Percentiles rank a stretch among this genome's conserved stretches.
Conservation (phyloP, 2,113 vertebrate genomes). For the Mus pahari region DNA sequence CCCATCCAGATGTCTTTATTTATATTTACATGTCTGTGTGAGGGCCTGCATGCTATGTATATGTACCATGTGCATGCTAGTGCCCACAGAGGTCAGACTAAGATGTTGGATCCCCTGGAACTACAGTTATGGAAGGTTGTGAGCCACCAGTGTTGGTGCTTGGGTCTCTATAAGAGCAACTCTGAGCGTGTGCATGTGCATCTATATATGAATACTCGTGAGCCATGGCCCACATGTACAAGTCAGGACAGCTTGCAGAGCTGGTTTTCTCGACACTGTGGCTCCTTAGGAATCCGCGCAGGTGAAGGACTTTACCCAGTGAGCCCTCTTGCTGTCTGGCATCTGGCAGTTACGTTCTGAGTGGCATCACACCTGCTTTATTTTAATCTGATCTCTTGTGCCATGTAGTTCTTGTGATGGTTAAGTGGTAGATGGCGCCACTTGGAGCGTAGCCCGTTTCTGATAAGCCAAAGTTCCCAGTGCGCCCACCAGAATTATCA, state of each 20-base stretch:
- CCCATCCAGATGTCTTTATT: background rate
- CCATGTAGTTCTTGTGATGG: slow-evolving; percentile 1
- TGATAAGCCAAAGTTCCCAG: slow-evolving; percentile 51
- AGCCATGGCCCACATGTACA: background rate
- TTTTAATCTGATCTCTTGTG: background rate
- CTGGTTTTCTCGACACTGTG: background rate
- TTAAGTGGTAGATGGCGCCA: slow-evolving; percentile 54
- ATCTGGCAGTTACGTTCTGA: background rate
- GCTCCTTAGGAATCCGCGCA: background rate
- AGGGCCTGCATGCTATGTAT: background rate
- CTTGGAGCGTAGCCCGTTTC: slow-evolving; percentile 62
- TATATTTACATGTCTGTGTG: background rate
- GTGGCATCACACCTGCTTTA: background rate
- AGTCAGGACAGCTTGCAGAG: background rate
- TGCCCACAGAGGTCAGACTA: background rate
- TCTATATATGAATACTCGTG: background rate
- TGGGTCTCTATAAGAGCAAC: background rate
- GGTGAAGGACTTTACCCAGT: background rate
- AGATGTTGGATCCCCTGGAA: background rate
- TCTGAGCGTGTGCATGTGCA: background rate
- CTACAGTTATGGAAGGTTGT: background rate
- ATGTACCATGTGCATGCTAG: background rate
- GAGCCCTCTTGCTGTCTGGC: background rate
- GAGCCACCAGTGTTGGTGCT: background rate
- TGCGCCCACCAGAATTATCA: slow-evolving; percentile 57